Evolutionary conservation across 1,140 invertebrate genomes (phyloP).

Genomic region (Pectinophora gossypiella): DNA sequence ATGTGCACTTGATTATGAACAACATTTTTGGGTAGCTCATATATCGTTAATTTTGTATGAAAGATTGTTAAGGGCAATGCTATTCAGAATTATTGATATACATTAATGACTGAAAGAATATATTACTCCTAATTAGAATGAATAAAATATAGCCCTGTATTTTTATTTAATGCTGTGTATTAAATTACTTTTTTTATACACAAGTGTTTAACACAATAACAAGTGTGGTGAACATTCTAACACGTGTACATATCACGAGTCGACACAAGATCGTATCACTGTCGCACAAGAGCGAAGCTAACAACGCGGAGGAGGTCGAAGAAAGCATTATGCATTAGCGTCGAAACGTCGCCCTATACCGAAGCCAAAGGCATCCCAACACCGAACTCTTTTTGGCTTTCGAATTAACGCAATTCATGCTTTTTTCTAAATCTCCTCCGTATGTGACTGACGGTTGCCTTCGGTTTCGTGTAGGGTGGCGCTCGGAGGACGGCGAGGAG

Average conservation of each 20-base stretch:
- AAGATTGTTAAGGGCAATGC: too few species aligned
- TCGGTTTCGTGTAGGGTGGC: slow-evolving; percentile 85
- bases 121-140: too few species aligned
- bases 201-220: neutral
- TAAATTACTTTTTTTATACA: too few species aligned
- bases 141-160: too few species aligned
- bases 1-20: too few species aligned
- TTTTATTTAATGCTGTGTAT: too few species aligned
- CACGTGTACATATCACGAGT: too few species aligned
- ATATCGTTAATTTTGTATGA: too few species aligned
- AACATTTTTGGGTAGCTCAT: too few species aligned
- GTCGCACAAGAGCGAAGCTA: slow-evolving; percentile 36
- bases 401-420: slow-evolving; percentile 16
- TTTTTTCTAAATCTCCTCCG: slow-evolving; percentile 39
- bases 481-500: slow-evolving; percentile 70
- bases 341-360: slow-evolving; percentile 30
- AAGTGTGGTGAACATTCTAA: neutral
- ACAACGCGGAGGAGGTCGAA: slow-evolving; percentile 39
- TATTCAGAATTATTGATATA: too few species aligned
- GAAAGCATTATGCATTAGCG: slow-evolving; percentile 32
- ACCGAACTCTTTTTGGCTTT: slow-evolving; percentile 1
- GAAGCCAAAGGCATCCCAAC: slow-evolving; percentile 70
- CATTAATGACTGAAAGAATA: too few species aligned
- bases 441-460: slow-evolving; percentile 77
- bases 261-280: neutral